Percentiles rank a stretch among this genome's conserved stretches.
phyloP scores from a whole-genome alignment of 2,888 invertebrate species.

The Maniola hyperantus region DNA sequence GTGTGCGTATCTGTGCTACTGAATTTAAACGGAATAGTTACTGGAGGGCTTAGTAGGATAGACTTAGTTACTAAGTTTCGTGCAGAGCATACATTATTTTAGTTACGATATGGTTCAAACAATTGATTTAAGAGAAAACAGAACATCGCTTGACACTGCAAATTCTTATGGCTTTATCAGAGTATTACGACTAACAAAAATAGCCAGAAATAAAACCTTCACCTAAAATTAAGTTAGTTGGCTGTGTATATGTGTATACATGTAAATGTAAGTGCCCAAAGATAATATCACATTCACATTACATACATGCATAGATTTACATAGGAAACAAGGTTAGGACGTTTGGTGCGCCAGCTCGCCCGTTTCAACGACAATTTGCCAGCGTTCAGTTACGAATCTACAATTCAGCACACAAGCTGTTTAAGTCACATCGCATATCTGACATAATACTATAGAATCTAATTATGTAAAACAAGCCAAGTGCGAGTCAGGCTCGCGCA shows the following conservation, averaged over 20 bases:
- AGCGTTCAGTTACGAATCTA: constrained; percentile 39
- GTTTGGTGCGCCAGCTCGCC: constrained; percentile 32
- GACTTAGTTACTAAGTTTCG: background rate
- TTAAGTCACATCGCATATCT: constrained; percentile 26
- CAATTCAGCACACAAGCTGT: constrained; percentile 41
- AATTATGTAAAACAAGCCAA: too few relatives aligned
- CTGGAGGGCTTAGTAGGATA: constrained; percentile 3
- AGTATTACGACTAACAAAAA: background rate
- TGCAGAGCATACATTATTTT: too few relatives aligned
- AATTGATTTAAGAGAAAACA: too few relatives aligned
- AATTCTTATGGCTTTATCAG: too few relatives aligned
- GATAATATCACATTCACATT: constrained; percentile 15
- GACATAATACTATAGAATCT: constrained; percentile 11
- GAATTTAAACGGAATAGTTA: constrained; percentile 41
- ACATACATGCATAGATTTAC: constrained; percentile 29
- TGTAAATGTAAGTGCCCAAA: constrained; percentile 8
- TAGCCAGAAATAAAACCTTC: background rate
- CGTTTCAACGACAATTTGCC: constrained; percentile 39
- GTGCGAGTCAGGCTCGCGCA: too few relatives aligned
- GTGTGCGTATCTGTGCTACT: constrained; percentile 44
- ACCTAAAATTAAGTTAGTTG: background rate
- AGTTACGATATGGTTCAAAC: too few relatives aligned
- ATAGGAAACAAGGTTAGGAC: constrained; percentile 33
- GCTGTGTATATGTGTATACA: constrained; percentile 1
- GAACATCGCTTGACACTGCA: too few relatives aligned